phyloP scores from a whole-genome alignment of 2,797 vertebrate species.

The Crypturellus tataupa region DNA sequence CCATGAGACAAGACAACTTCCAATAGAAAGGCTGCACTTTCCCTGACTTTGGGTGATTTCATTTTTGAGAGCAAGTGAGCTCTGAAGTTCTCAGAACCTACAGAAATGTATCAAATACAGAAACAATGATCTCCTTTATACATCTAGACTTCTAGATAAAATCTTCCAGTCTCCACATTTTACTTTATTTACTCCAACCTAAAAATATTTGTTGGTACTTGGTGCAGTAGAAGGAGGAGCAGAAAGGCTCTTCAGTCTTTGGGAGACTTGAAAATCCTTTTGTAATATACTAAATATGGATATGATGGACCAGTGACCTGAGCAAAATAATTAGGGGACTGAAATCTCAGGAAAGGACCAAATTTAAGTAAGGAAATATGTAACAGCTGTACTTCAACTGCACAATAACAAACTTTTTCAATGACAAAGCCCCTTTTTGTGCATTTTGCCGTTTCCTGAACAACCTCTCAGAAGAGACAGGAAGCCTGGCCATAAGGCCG shows the following conservation, averaged over 20 bases:
- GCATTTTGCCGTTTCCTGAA: slow-evolving; percentile 36
- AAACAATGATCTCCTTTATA: background rate
- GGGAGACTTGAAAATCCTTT: background rate
- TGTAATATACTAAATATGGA: slow-evolving; percentile 3
- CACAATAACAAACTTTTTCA: slow-evolving; percentile 67
- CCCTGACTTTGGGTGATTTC: background rate
- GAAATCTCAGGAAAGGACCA: slow-evolving; percentile 51
- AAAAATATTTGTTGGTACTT: background rate
- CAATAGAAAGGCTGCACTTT: background rate
- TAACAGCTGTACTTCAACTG: slow-evolving; percentile 57
- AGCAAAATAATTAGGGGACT: slow-evolving; percentile 52
- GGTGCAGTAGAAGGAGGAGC: background rate
- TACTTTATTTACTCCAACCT: background rate
- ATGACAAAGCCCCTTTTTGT: slow-evolving; percentile 53
- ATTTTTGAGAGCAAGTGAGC: background rate
- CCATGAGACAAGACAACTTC: background rate
- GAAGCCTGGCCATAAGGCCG: slow-evolving; percentile 61
- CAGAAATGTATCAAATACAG: background rate
- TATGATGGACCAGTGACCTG: slow-evolving; percentile 31
- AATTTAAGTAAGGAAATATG: slow-evolving; percentile 61
- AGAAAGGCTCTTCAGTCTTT: slow-evolving; percentile 37
- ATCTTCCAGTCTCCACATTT: background rate
- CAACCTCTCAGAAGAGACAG: slow-evolving; percentile 66
- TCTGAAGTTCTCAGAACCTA: background rate
- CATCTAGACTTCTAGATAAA: background rate